phyloP scores from a whole-genome alignment of 2,888 invertebrate species.

The Ennomos erosarius region DNA sequence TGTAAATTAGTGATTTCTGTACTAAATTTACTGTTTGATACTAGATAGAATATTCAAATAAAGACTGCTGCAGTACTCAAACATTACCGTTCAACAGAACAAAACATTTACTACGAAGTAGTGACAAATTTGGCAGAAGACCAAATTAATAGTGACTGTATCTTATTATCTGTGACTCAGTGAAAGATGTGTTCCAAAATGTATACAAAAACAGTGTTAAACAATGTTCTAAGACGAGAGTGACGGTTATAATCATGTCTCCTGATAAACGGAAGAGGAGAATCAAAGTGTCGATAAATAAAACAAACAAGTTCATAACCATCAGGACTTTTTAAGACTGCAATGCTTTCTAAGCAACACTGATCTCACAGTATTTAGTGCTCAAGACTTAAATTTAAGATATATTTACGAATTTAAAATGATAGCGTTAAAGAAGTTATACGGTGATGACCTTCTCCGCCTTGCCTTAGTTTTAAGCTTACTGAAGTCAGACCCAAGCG shows the following conservation, averaged over 20 bases:
- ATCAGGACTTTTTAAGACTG: constrained; percentile 34
- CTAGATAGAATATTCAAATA: constrained; percentile 29
- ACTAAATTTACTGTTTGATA: constrained; percentile 24
- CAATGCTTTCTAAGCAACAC: constrained; percentile 36
- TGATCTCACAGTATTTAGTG: constrained; percentile 78
- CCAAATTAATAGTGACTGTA: constrained; percentile 39
- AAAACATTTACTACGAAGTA: constrained; percentile 19
- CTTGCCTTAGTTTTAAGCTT: constrained; percentile 92
- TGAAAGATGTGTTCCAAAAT: constrained; percentile 60
- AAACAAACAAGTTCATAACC: constrained; percentile 4
- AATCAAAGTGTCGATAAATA: constrained; percentile 42
- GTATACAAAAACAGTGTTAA: constrained; percentile 42
- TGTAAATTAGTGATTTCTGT: constrained; percentile 29
- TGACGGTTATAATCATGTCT: constrained; percentile 70
- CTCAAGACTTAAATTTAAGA: constrained; percentile 57
- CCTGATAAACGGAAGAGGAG: constrained; percentile 78
- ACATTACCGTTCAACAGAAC: constrained; percentile 31
- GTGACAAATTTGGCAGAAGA: constrained; percentile 35
- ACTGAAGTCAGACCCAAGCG: constrained; percentile 90
- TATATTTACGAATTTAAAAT: constrained; percentile 68
- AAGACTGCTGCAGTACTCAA: constrained; percentile 39
- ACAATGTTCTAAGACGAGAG: constrained; percentile 47
- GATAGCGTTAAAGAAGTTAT: constrained; percentile 93
- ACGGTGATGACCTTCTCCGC: constrained; percentile 92
- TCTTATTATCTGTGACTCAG: constrained; percentile 51